Percentiles rank a stretch among this genome's conserved stretches.
phyloP scores from a whole-genome alignment of 2,113 vertebrate species.

The Solea senegalensis region DNA sequence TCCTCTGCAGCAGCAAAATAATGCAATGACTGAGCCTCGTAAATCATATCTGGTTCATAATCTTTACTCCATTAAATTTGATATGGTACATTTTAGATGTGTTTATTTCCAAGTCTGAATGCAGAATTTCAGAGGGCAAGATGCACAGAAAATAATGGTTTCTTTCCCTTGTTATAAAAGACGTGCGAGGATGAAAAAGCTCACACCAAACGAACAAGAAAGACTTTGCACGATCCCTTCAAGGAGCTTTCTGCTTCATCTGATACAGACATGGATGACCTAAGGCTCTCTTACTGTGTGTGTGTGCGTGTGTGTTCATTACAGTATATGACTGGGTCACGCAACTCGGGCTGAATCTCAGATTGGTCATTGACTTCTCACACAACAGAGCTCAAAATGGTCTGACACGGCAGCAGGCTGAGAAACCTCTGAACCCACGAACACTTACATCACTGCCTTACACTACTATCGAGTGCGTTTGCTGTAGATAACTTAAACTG shows the following conservation, averaged over 20 bases:
- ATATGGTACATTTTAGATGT: no score
- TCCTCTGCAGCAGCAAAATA: conserved; percentile 7
- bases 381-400: conserved; percentile 22
- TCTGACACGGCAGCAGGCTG: conserved; percentile 34
- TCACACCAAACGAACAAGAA: neutral
- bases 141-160: neutral
- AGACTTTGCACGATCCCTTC: conserved; percentile 24
- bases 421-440: conserved; percentile 33
- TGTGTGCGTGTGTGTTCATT: conserved; percentile 11
- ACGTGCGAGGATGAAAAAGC: neutral
- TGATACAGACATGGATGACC: conserved; percentile 46
- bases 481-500: neutral
- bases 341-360: conserved; percentile 34
- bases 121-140: no score
- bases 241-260: conserved; percentile 44
- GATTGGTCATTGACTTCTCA: conserved; percentile 48
- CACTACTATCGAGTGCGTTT: neutral
- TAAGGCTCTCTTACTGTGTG: conserved; percentile 25
- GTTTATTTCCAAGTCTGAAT: no score
- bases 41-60: neutral
- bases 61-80: no score
- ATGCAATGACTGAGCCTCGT: neutral
- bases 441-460: neutral
- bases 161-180: neutral
- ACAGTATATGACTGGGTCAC: conserved; percentile 32